These are phyloP conservation scores for Linnaemya tessellans DNA, from an alignment of 2,888 invertebrate species.

Conservation along the genomic window DNA sequence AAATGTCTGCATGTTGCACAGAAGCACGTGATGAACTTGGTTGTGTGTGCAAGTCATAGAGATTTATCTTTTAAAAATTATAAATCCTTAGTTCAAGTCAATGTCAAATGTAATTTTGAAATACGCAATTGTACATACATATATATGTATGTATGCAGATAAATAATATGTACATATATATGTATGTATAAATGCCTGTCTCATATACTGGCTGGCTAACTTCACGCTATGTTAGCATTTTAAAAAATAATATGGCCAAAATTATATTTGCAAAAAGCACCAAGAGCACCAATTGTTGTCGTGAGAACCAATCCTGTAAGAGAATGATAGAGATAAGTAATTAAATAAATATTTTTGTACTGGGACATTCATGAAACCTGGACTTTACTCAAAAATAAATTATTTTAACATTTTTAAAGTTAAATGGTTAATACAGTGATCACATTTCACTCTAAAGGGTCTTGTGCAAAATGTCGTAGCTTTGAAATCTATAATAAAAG, in stretches of 20 bases:
- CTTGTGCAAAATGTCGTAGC: no score
- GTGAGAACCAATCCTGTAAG: slow-evolving; percentile 95
- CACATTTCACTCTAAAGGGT: no score
- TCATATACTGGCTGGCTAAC: slow-evolving; percentile 45
- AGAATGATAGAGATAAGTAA: slow-evolving; percentile 19
- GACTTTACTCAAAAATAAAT: no score
- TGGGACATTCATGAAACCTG: no score
- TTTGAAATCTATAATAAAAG: no score
- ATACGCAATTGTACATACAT: slow-evolving; percentile 30
- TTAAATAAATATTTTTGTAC: no score
- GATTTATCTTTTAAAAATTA: slow-evolving; percentile 41
- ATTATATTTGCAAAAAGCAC: slow-evolving; percentile 97
- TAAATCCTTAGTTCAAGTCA: slow-evolving; percentile 50
- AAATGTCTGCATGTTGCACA: slow-evolving; percentile 38
- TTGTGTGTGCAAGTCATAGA: background rate
- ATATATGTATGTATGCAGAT: background rate
- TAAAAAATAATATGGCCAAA: slow-evolving; percentile 97
- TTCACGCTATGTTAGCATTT: slow-evolving; percentile 95
- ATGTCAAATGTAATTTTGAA: slow-evolving; percentile 46
- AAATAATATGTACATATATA: slow-evolving; percentile 4
- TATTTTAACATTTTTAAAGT: no score
- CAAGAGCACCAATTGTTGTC: slow-evolving; percentile 96
- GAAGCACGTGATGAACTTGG: background rate
- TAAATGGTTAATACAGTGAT: no score
- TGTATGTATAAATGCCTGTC: slow-evolving; percentile 9